Conservation (phyloP, 2,888 invertebrate genomes). For the Drosophila peninsularis region DNA sequence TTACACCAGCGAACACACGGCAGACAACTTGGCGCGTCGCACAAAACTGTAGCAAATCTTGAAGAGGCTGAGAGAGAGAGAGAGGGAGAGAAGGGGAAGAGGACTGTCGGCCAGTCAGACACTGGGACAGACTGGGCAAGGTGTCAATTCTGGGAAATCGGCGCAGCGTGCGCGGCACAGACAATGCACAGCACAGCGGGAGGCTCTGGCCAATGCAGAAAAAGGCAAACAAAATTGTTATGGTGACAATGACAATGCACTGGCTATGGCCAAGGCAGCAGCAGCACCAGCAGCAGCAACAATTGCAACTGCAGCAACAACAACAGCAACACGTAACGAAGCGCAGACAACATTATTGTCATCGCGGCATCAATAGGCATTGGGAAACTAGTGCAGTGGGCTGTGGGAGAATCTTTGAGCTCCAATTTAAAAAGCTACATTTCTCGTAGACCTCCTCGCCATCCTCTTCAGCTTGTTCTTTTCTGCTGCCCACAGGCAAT, state of each 20-base stretch:
- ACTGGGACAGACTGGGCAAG: constrained; percentile 52
- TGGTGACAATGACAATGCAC: constrained; percentile 69
- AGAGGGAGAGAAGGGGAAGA: neutral
- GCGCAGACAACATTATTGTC: constrained; percentile 60
- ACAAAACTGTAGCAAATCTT: constrained; percentile 73
- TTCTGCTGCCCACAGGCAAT: constrained; percentile 46
- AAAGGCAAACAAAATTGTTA: constrained; percentile 71
- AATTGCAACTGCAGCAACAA: constrained; percentile 9
- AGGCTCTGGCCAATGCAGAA: constrained; percentile 41
- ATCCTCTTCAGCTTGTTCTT: constrained; percentile 10
- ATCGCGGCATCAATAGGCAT: constrained; percentile 44
- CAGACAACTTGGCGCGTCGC: constrained; percentile 81
- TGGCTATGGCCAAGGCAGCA: constrained; percentile 28
- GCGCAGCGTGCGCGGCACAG: constrained; percentile 57
- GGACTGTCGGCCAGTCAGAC: neutral
- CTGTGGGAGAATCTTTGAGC: constrained; percentile 50
- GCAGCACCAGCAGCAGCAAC: constrained; percentile 17
- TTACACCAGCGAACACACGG: constrained; percentile 28
- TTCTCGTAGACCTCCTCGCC: neutral
- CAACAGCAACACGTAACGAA: constrained; percentile 41
- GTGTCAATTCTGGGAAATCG: constrained; percentile 77
- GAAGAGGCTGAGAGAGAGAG: constrained; percentile 6
- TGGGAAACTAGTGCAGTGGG: constrained; percentile 48
- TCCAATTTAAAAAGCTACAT: constrained; percentile 31
- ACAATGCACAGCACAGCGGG: constrained; percentile 56